Evolutionary conservation across 1,140 invertebrate species (phyloP).

Genomic region (Drosophila saltans): DNA sequence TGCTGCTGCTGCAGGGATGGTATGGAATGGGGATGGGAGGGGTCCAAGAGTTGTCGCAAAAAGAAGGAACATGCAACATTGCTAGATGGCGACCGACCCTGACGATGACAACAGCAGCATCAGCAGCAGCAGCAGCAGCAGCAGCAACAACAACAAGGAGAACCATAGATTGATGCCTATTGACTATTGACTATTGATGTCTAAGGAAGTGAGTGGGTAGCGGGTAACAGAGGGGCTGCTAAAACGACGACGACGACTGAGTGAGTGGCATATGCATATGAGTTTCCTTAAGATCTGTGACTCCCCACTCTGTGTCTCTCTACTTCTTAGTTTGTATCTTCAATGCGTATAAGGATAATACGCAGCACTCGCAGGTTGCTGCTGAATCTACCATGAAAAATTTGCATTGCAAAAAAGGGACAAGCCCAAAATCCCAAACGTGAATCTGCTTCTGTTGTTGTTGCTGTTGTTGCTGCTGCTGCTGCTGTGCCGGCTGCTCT

Average conservation of each 20-base stretch:
- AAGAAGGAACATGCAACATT: conserved; percentile 69
- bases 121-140: neutral
- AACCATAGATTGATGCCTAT: conserved; percentile 74
- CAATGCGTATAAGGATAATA: conserved; percentile 67
- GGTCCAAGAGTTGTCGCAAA: conserved; percentile 12
- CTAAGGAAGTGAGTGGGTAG: conserved; percentile 36
- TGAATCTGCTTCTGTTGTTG: neutral
- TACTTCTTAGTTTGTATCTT: neutral
- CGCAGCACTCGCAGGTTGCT: conserved; percentile 68
- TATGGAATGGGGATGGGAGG: conserved; percentile 4
- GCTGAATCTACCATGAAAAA: conserved; percentile 39
- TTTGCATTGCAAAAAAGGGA: conserved; percentile 69
- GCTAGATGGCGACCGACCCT: conserved; percentile 25
- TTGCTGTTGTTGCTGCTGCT: too few species aligned
- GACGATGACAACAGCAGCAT: conserved; percentile 27
- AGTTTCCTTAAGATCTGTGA: conserved; percentile 48
- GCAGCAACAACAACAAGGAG: conserved; percentile 13
- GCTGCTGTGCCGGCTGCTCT: too few species aligned
- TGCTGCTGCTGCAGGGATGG: conserved; percentile 12
- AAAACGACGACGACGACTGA: conserved; percentile 1
- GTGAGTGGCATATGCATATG: conserved; percentile 77
- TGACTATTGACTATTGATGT: conserved; percentile 80
- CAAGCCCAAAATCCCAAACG: neutral
- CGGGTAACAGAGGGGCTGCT: neutral
- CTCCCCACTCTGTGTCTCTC: neutral